Base-by-base conservation (phyloP, 2,888 invertebrate species). In the Perizoma flavofasciatum region DNA sequence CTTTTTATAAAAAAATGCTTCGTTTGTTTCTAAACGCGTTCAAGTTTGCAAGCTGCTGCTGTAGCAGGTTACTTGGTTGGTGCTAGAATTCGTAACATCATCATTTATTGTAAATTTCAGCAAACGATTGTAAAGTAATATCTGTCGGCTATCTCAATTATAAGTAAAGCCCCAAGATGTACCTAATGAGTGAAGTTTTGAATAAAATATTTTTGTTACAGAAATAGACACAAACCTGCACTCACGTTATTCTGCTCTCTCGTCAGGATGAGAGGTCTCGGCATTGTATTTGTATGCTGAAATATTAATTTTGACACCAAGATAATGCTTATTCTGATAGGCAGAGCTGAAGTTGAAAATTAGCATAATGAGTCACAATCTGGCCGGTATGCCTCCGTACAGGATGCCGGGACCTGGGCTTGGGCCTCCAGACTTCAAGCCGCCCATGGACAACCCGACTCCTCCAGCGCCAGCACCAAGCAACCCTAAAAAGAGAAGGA, bases 401-500 rank as follows among this genome's bases (percentile, higher is more conserved):
- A 94, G 95, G 94, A 94, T 95, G 92, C 95, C 95, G 81, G 95
- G 95, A 85, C 95, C 94, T 68, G 94, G 93, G 72, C 89, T 95
- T 78, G 95, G 95, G 74, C 95, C 94, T 74, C 94, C 95, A 64
- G 95, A 95, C 87, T 95, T 95, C 73, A 95, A 96, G 78, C 94
- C 95, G 65, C 94, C 95, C 59, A 94, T 95, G 93, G 95, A 95
- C 79, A 93, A 93, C 63, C 94, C 94, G 45, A 94, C 93, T 61
- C 94, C 93, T n/a, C 94, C 96, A 51, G 94, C 95, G 59, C 95
- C 96, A 72, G 95, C 96, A 68, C 96, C 96, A 69, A 95, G 95
- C 71, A 96, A 96, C 90, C 96, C 97, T 35, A 97, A 97, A 86
- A 98, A 98, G 88, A 94, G 97, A 76, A 93, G 96, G 86, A 95